A percentile compares a stretch with the other conserved stretches of the same genome.
phyloP scores from a whole-genome alignment of 2,113 vertebrate species.

The Rhagologus leucostigma region DNA sequence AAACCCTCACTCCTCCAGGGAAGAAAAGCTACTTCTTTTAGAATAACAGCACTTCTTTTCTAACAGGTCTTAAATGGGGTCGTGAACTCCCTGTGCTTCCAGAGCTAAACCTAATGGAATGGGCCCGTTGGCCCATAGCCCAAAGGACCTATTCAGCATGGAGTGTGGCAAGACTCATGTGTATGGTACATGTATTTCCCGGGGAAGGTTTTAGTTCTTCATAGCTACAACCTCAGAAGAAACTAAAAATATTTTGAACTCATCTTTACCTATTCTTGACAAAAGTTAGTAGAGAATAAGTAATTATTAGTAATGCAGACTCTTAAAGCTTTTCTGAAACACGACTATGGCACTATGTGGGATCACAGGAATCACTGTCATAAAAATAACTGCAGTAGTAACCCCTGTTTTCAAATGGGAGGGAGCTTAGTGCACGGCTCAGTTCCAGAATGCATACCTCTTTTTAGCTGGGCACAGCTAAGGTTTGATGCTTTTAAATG shows the following conservation, averaged over 20 bases:
- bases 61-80: background rate
- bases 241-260: background rate
- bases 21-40: background rate
- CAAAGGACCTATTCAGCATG: background rate
- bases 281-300: background rate
- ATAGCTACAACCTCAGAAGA: background rate
- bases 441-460: background rate
- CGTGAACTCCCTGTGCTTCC: background rate
- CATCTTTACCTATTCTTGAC: background rate
- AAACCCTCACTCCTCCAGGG: background rate
- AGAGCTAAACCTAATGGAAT: background rate
- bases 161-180: background rate
- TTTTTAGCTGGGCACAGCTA: background rate
- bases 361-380: background rate
- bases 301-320: background rate
- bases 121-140: background rate
- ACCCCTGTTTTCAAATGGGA: background rate
- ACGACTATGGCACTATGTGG: background rate
- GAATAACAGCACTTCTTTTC: background rate
- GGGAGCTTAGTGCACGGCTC: background rate
- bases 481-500: background rate
- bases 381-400: background rate
- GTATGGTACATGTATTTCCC: background rate
- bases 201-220: background rate
- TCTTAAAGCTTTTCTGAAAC: background rate